These are phyloP conservation scores for Fissipunctia ypsillon DNA, from an alignment of 2,888 invertebrate species.

Conservation along the genomic window DNA sequence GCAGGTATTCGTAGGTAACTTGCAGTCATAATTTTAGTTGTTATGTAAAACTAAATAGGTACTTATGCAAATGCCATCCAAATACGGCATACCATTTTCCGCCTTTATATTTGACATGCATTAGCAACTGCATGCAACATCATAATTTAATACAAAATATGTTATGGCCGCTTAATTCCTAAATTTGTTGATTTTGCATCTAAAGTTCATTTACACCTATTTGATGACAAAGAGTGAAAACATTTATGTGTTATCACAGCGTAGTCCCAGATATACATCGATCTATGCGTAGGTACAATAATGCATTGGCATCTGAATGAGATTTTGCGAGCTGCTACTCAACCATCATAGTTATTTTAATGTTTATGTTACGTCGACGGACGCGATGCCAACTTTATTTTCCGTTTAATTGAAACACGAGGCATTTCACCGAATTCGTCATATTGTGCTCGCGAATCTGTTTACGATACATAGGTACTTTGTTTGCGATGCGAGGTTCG, in stretches of 20 bases:
- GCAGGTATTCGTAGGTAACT: neutral
- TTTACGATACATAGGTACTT: conserved; percentile 75
- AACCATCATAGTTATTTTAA: conserved; percentile 82
- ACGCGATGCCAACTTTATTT: conserved; percentile 84
- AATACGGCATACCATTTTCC: neutral
- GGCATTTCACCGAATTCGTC: conserved; percentile 82
- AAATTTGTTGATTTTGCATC: conserved; percentile 9
- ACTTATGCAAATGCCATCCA: neutral
- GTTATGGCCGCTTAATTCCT: neutral
- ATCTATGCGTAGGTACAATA: conserved; percentile 55
- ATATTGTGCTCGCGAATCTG: conserved; percentile 77
- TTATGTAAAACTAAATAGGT: neutral
- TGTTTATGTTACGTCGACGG: conserved; percentile 81
- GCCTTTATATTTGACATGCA: neutral
- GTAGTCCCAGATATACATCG: conserved; percentile 30
- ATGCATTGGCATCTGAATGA: conserved; percentile 80
- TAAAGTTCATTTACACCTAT: conserved; percentile 16
- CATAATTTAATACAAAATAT: neutral
- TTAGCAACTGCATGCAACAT: neutral
- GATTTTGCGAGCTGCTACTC: conserved; percentile 76
- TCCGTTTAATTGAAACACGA: conserved; percentile 85
- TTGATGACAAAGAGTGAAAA: conserved; percentile 47
- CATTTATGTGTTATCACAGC: conserved; percentile 37
- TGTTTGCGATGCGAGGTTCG: conserved; percentile 73
- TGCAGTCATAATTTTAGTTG: neutral